Conservation (phyloP, 1,140 invertebrate species). For the Apis laboriosa region DNA sequence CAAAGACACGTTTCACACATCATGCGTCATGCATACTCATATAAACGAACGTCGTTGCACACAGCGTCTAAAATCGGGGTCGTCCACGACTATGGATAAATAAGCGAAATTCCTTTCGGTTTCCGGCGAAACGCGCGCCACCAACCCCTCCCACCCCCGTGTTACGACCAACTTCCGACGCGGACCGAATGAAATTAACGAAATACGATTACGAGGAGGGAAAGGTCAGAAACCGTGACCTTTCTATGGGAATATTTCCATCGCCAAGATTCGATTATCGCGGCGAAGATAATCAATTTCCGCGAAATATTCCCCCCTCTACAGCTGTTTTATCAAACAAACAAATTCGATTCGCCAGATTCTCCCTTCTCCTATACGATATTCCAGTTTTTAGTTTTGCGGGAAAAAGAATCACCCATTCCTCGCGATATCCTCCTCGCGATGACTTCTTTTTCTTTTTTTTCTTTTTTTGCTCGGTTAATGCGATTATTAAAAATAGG, state of each 20-base stretch:
- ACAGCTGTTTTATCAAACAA: background rate
- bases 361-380: background rate
- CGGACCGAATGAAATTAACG: background rate
- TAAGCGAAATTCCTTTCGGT: background rate
- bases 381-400: background rate
- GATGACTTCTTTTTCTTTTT: background rate
- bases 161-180: no score
- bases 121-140: background rate
- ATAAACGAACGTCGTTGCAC: background rate
- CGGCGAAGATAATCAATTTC: conserved; percentile 14
- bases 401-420: background rate
- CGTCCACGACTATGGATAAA: background rate
- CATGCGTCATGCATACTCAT: conserved; percentile 39
- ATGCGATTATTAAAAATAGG: conserved; percentile 36
- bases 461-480: background rate
- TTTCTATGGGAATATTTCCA: background rate
- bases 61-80: background rate
- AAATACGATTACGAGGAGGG: background rate
- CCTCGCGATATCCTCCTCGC: background rate
- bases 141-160: background rate
- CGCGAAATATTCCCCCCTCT: background rate
- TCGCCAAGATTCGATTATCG: conserved; percentile 9
- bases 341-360: background rate
- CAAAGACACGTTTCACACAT: background rate
- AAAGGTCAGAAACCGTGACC: background rate